Evolutionary conservation across 2,888 invertebrate genomes (phyloP), one percentile per base, ranked within the genome.

Genomic region (Acronicta leporina): DNA sequence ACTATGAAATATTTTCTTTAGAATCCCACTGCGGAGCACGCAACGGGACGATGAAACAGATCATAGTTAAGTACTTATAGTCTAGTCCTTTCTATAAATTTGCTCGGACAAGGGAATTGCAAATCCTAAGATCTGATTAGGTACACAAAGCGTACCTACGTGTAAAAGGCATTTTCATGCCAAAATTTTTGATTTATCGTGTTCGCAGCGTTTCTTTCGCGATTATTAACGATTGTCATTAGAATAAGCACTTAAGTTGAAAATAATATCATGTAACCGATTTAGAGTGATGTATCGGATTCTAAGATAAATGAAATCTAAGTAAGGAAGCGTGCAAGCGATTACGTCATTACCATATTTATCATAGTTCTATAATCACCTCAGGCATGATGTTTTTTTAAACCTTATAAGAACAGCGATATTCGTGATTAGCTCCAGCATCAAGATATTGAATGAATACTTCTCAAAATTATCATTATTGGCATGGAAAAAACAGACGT

Each of bases 401-500:
- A 74, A 58, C 58, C 60, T 73, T 73, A 80, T 80, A 87, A 87
- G 85, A 87, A 87, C 85, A 81, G 77, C 81, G 82, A 83, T 83
- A 79, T 82, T 92, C 92, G 90, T 91, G 92, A 92, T 91, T 91
- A 89, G 85, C 87, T 86, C 75, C 66, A 87, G 73, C 88, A 83
- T 84, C 84, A 86, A 88, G 86, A 86, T 91, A 92, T 91, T 90
- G 88, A 90, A 91, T 87, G 90, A 90, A 90, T 84, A 87, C 87
- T 87, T 87, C 82, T 85, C 85, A 91, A 89, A 88, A 90, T 89
- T 86, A 90, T 91, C 87, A 89, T 92, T 90, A 92, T 89, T 84
- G 83, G 79, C 67, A 74, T 84, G 74, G 83, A 89, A 90, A 89
- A 92, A 92, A 91, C 85, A 82, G 80, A 84, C 82, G 71, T 67